Evolutionary conservation across 1,140 invertebrate genomes (phyloP).

Genomic region (Orius insidiosus): DNA sequence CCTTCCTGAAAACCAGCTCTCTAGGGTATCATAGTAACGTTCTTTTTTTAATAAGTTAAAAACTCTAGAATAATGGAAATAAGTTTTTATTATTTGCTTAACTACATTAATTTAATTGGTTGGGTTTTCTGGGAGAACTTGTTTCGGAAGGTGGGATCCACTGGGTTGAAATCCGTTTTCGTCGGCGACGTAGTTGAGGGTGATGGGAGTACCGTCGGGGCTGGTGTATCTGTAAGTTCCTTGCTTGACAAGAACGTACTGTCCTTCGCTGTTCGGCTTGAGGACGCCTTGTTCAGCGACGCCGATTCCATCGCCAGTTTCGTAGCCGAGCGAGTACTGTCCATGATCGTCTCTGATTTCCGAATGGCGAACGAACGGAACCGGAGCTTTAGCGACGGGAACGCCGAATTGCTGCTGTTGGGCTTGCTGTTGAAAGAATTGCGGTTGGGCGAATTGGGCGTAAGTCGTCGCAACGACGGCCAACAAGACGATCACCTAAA

Average conservation of each 20-base stretch:
- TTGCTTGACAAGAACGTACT: slow-evolving; percentile 19
- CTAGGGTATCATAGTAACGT: too few species aligned
- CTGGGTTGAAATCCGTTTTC: slow-evolving; percentile 56
- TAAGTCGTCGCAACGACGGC: too few species aligned
- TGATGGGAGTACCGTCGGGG: slow-evolving; percentile 41
- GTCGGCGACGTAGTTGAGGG: slow-evolving; percentile 45
- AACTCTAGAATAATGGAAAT: too few species aligned
- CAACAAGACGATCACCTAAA: too few species aligned
- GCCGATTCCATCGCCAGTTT: slow-evolving; percentile 34
- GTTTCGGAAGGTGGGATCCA: slow-evolving; percentile 47
- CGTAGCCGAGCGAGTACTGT: slow-evolving; percentile 22
- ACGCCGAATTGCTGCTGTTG: too few species aligned
- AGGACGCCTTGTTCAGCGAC: slow-evolving; percentile 27
- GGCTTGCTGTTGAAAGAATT: too few species aligned
- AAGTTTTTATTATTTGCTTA: too few species aligned
- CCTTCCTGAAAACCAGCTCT: too few species aligned
- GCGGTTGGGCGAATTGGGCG: too few species aligned
- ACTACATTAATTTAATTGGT: too few species aligned
- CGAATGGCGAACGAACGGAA: not conserved
- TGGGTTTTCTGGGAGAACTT: not conserved
- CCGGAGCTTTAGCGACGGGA: too few species aligned
- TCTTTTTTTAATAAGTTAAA: too few species aligned
- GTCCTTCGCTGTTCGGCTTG: slow-evolving; percentile 18
- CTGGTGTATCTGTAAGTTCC: slow-evolving; percentile 43
- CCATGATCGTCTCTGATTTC: not conserved